Conservation (phyloP, 2,888 invertebrate species). For the Himalopsyche anomala region DNA sequence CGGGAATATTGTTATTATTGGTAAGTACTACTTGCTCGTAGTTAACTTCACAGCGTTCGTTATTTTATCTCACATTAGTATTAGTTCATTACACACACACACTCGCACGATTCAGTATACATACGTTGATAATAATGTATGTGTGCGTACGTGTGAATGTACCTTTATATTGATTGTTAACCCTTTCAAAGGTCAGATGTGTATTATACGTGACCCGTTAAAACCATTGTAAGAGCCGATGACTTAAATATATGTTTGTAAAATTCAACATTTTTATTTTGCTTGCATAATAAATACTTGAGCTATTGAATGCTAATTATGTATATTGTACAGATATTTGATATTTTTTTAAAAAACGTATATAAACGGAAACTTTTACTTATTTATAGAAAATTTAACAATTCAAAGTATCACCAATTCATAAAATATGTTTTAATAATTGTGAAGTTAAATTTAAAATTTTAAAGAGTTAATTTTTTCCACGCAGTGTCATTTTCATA, state of each 20-base stretch:
- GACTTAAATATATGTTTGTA: neutral
- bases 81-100: neutral
- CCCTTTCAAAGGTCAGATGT: slow-evolving; percentile 18
- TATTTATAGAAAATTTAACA: too few species aligned
- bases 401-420: too few species aligned
- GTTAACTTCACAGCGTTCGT: slow-evolving; percentile 30
- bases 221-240: neutral
- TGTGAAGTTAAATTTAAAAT: too few species aligned
- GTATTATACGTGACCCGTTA: neutral
- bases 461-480: too few species aligned
- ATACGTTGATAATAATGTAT: neutral
- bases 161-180: slow-evolving; percentile 29
- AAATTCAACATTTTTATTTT: too few species aligned
- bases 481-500: too few species aligned
- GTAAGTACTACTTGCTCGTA: slow-evolving; percentile 27
- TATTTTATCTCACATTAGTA: slow-evolving; percentile 7
- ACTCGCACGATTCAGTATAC: neutral
- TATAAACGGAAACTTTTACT: too few species aligned
- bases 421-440: too few species aligned
- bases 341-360: too few species aligned
- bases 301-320: too few species aligned
- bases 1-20: slow-evolving; percentile 57
- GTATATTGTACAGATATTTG: too few species aligned
- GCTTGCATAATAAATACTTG: too few species aligned
- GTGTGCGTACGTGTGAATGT: slow-evolving; percentile 22